Conservation (phyloP, 37 sponge, comb jelly and placozoan genomes). For the Dysidea cf. avara region DNA sequence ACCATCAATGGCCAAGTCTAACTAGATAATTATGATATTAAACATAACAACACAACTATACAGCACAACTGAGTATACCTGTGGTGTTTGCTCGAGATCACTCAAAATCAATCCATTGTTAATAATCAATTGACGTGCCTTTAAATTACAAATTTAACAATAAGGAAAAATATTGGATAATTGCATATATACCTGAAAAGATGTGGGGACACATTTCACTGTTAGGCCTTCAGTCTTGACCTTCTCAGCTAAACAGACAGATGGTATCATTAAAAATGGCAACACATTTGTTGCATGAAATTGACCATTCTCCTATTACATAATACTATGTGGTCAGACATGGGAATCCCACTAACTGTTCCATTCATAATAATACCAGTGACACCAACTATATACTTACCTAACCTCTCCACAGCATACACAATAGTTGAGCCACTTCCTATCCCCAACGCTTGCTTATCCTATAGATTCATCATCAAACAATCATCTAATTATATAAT, state of each 20-base stretch:
- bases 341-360: too few species aligned
- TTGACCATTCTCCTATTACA: neutral
- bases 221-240: slow-evolving; percentile 66
- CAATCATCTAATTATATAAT: neutral
- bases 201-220: slow-evolving; percentile 89
- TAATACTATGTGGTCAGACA: too few species aligned
- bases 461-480: slow-evolving; percentile 23
- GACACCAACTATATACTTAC: too few species aligned
- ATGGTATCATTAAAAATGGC: neutral
- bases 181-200: slow-evolving; percentile 69
- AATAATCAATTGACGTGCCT: slow-evolving; percentile 87
- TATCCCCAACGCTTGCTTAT: slow-evolving; percentile 76
- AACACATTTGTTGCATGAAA: neutral
- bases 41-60: neutral
- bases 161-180: too few species aligned
- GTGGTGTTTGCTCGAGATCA: slow-evolving; percentile 76
- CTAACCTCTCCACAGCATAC: slow-evolving; percentile 89
- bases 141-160: slow-evolving; percentile 3
- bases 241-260: slow-evolving; percentile 56
- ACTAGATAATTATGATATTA: slow-evolving; percentile 23
- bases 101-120: slow-evolving; percentile 68
- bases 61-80: slow-evolving; percentile 31
- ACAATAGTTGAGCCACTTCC: slow-evolving; percentile 98
- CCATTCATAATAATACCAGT: too few species aligned
- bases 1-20: slow-evolving; percentile 97